A percentile compares a stretch with the other conserved stretches of the same genome.
These are phyloP conservation scores for Melinopterus prodromus DNA, from an alignment of 2,888 invertebrate genomes.

Conservation along the genomic window DNA sequence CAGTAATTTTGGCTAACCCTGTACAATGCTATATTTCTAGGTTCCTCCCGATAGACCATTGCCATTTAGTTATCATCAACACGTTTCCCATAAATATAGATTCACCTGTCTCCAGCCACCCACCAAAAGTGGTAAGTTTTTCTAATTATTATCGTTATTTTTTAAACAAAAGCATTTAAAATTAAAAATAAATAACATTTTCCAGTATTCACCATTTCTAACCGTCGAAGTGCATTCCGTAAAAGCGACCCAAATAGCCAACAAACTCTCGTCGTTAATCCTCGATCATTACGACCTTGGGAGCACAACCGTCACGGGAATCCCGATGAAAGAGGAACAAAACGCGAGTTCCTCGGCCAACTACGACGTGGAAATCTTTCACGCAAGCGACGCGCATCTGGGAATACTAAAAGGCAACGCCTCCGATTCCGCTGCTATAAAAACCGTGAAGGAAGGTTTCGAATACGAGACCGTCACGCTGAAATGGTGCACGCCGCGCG, in stretches of 20 bases:
- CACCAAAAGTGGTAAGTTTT: conserved; percentile 70
- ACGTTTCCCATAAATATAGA: conserved; percentile 85
- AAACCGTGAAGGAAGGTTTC: conserved; percentile 75
- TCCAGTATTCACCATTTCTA: conserved; percentile 73
- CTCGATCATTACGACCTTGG: conserved; percentile 89
- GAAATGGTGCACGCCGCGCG: conserved; percentile 98
- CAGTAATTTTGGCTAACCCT: no score
- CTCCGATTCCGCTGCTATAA: conserved; percentile 69
- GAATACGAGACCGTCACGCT: conserved; percentile 87
- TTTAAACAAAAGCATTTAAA: neutral
- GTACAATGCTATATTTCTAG: conserved; percentile 60
- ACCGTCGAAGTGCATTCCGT: conserved; percentile 85
- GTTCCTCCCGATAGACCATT: conserved; percentile 81
- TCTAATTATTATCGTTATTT: neutral
- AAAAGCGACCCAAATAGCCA: conserved; percentile 77
- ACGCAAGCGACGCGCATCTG: conserved; percentile 85
- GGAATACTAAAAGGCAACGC: conserved; percentile 75
- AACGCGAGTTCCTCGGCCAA: conserved; percentile 98
- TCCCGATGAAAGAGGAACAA: conserved; percentile 99
- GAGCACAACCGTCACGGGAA: conserved; percentile 96
- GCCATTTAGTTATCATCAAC: conserved; percentile 90
- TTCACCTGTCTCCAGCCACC: conserved; percentile 77
- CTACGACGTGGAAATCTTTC: conserved; percentile 98
- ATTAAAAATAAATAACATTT: conserved; percentile 21
- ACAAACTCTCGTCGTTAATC: conserved; percentile 78